phyloP scores from a whole-genome alignment of 2,888 invertebrate species.

The Strigamia crassipes region DNA sequence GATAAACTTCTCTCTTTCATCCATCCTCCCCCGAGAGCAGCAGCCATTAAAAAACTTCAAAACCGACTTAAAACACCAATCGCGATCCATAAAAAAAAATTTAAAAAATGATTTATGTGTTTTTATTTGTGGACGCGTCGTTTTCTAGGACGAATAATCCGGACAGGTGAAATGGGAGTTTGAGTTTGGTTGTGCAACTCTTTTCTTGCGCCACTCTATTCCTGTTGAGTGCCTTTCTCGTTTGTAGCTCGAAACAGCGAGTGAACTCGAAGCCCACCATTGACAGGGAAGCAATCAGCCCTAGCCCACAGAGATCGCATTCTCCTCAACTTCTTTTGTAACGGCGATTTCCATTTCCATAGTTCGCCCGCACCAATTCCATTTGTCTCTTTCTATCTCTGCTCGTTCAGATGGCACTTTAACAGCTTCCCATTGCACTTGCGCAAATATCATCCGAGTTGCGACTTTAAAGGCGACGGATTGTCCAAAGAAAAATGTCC shows the following conservation, averaged over 20 bases:
- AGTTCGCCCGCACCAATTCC: slow-evolving; percentile 41
- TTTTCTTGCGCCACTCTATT: background rate
- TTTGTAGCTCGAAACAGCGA: slow-evolving; percentile 30
- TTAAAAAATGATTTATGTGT: background rate
- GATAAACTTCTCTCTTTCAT: slow-evolving; percentile 25
- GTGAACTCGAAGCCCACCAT: slow-evolving; percentile 35
- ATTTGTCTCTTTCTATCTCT: slow-evolving; percentile 42
- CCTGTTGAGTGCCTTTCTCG: slow-evolving; percentile 13
- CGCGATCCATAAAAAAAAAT: no score
- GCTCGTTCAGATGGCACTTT: slow-evolving; percentile 16
- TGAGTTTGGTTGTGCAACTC: background rate
- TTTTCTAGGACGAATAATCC: background rate
- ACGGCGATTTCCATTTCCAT: slow-evolving; percentile 45
- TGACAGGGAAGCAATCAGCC: slow-evolving; percentile 34
- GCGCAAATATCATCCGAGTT: background rate
- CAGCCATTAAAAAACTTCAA: background rate
- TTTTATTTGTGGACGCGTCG: background rate
- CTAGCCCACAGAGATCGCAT: slow-evolving; percentile 29
- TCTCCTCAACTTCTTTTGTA: slow-evolving; percentile 43
- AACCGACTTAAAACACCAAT: no score
- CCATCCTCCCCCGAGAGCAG: background rate
- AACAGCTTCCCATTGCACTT: slow-evolving; percentile 35
- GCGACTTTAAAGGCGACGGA: slow-evolving; percentile 8
- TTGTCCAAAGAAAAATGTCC: background rate
- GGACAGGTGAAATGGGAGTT: background rate